These are phyloP conservation scores for Erinaceus europaeus DNA, from an alignment of 2,113 vertebrate genomes.

Conservation along the genomic window DNA sequence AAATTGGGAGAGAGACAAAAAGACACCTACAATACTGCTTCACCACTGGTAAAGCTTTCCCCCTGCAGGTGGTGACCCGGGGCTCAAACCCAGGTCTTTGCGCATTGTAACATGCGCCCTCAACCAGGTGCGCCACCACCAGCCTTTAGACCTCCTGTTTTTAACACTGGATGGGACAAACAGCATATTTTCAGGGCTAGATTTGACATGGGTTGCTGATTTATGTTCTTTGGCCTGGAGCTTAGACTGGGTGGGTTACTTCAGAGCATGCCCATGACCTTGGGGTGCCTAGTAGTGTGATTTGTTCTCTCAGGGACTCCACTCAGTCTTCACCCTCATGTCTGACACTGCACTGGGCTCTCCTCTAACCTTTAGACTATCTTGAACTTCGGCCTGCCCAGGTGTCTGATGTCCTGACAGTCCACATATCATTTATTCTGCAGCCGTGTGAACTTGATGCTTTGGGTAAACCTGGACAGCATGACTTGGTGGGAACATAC, in stretches of 20 bases:
- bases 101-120: too few species aligned
- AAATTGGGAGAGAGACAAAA: too few species aligned
- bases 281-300: background rate
- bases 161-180: background rate
- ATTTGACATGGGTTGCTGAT: background rate
- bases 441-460: background rate
- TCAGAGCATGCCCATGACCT: background rate
- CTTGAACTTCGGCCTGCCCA: constrained; percentile 23
- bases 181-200: background rate
- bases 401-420: constrained; percentile 61
- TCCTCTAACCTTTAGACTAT: background rate
- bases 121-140: too few species aligned
- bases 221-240: constrained; percentile 1
- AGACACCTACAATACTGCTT: too few species aligned
- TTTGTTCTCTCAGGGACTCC: background rate
- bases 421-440: constrained; percentile 39
- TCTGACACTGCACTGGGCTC: background rate
- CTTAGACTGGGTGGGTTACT: background rate
- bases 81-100: too few species aligned
- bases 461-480: constrained; percentile 32
- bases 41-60: too few species aligned
- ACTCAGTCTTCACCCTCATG: background rate
- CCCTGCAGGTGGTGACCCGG: too few species aligned
- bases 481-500: background rate
- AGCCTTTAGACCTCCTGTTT: too few species aligned